These are phyloP conservation scores for Neodon shergylaensis DNA, from an alignment of 2,113 vertebrate species.

Conservation along the genomic window DNA sequence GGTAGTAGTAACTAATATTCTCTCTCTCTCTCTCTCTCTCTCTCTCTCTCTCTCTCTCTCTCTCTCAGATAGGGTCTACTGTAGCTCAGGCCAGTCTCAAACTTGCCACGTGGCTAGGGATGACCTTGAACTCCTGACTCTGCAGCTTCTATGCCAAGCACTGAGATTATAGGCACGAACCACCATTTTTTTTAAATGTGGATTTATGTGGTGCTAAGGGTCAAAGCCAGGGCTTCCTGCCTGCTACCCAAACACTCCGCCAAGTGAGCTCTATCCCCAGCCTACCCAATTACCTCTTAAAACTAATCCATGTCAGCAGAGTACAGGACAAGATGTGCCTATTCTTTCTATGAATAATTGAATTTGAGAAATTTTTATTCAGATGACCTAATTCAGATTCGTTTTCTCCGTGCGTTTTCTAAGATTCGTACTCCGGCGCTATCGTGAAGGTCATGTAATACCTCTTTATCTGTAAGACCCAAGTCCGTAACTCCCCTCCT, in stretches of 20 bases:
- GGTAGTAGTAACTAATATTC: not conserved
- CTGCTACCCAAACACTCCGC: not conserved
- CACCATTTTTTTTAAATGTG: not conserved
- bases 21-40: not conserved
- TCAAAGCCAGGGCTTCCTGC: not conserved
- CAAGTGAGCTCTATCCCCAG: not conserved
- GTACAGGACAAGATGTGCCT: not conserved
- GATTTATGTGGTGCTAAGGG: too few relatives aligned
- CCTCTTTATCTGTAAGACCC: not conserved
- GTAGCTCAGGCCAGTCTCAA: not conserved
- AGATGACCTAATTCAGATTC: conserved; percentile 7
- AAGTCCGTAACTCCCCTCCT: not conserved
- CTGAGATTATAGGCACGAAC: not conserved
- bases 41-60: not conserved
- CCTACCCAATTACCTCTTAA: not conserved
- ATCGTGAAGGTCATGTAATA: not conserved
- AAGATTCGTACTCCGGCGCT: not conserved
- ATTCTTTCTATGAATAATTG: not conserved
- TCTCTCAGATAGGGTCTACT: not conserved
- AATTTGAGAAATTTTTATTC: conserved; percentile 21
- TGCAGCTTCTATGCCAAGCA: not conserved
- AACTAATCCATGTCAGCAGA: not conserved
- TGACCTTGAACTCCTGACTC: not conserved
- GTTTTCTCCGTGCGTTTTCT: not conserved
- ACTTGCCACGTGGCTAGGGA: not conserved